Percentiles rank a stretch among this genome's conserved stretches.
phyloP scores from a whole-genome alignment of 2,888 invertebrate species.

The Colostygia pectinataria region DNA sequence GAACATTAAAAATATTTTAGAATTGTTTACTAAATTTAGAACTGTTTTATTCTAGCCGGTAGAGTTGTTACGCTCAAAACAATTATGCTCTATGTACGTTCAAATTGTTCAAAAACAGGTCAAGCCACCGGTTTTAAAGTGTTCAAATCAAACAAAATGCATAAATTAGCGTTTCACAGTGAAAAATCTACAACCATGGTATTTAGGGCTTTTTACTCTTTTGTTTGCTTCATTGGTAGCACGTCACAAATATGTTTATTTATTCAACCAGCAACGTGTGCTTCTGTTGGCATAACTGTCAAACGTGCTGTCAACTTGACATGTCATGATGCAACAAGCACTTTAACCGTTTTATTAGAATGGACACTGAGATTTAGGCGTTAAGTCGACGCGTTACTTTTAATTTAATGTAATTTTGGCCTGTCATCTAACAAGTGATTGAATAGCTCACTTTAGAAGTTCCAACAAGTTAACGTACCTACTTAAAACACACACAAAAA shows the following conservation, averaged over 20 bases:
- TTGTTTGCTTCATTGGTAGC: slow-evolving; percentile 23
- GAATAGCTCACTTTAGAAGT: slow-evolving; percentile 12
- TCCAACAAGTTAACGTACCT: neutral
- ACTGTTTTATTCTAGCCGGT: no score
- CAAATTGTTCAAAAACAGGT: neutral
- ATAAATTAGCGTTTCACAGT: slow-evolving; percentile 31
- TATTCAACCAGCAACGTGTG: slow-evolving; percentile 32
- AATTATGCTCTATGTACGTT: no score
- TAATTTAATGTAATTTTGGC: slow-evolving; percentile 16
- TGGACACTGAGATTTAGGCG: slow-evolving; percentile 1
- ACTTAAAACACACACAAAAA: slow-evolving; percentile 11
- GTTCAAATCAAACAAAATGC: slow-evolving; percentile 24
- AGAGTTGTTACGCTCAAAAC: no score
- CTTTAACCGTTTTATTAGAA: slow-evolving; percentile 12
- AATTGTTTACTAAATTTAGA: no score
- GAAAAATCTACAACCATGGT: slow-evolving; percentile 26
- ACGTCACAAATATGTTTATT: slow-evolving; percentile 34
- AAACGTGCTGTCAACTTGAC: slow-evolving; percentile 48
- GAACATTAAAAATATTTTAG: no score
- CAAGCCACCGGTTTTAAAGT: slow-evolving; percentile 3
- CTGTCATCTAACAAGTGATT: slow-evolving; percentile 22
- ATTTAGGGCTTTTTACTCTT: slow-evolving; percentile 24
- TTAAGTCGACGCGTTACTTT: slow-evolving; percentile 8
- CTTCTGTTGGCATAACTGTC: slow-evolving; percentile 66
- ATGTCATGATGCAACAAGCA: slow-evolving; percentile 29